phyloP scores from a whole-genome alignment of 1,140 invertebrate genomes.

The Drusus annulatus region DNA sequence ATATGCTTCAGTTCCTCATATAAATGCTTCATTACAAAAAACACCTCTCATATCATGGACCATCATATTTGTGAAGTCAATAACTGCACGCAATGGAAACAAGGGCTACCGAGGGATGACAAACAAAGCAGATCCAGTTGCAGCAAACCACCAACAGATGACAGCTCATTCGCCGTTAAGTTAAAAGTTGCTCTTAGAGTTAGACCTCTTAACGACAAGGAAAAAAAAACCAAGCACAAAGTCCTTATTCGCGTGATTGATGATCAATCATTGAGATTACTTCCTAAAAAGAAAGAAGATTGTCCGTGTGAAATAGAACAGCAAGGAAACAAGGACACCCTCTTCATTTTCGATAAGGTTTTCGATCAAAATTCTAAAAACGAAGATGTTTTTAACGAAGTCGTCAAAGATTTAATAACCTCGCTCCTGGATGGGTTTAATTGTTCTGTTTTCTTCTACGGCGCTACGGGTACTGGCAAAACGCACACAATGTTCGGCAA shows the following conservation, averaged over 20 bases:
- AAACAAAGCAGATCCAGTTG: too few relatives aligned
- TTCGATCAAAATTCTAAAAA: constrained; percentile 80
- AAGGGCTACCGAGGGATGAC: neutral
- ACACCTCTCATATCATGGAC: neutral
- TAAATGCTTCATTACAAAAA: too few relatives aligned
- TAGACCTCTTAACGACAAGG: neutral
- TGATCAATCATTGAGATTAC: neutral
- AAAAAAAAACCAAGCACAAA: neutral
- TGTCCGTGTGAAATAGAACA: neutral
- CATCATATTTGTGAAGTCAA: neutral
- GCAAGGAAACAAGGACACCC: constrained; percentile 79
- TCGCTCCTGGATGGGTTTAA: constrained; percentile 89
- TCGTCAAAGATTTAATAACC: constrained; percentile 81
- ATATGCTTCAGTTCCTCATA: too few relatives aligned
- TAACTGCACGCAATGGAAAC: neutral
- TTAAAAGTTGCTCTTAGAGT: constrained; percentile 8
- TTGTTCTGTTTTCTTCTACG: constrained; percentile 94
- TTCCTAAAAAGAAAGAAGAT: neutral
- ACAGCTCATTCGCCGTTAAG: neutral
- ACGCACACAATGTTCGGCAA: constrained; percentile 98
- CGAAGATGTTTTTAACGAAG: constrained; percentile 81
- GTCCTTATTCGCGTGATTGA: neutral
- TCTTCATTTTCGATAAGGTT: constrained; percentile 90
- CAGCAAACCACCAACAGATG: neutral
- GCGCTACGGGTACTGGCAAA: constrained; percentile 95